phyloP scores from a whole-genome alignment of 2,797 vertebrate genomes.

The Anguilla anguilla region DNA sequence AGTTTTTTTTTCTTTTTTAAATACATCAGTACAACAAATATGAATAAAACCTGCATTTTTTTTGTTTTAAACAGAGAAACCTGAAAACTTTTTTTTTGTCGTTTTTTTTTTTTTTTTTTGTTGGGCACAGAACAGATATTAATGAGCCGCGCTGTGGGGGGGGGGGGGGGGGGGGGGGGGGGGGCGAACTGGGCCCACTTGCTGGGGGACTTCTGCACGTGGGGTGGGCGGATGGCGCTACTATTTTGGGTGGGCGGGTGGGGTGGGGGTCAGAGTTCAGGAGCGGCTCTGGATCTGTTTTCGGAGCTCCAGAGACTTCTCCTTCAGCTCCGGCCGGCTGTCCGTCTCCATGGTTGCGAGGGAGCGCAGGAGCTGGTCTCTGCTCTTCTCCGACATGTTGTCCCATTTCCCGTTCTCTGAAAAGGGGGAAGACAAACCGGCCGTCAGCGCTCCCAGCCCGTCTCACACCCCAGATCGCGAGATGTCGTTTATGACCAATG shows the following conservation, averaged over 20 bases:
- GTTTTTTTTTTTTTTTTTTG: background rate
- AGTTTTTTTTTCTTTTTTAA: constrained; percentile 3
- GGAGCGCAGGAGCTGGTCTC: constrained; percentile 83
- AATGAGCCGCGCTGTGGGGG: constrained; percentile 13
- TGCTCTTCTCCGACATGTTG: constrained; percentile 83
- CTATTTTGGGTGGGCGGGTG: too few relatives aligned
- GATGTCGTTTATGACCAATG: background rate
- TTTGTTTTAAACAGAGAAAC: constrained; percentile 1
- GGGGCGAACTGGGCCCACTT: background rate
- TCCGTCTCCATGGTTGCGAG: constrained; percentile 89
- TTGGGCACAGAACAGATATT: constrained; percentile 19
- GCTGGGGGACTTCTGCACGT: background rate
- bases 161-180: background rate
- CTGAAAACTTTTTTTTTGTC: constrained; percentile 2
- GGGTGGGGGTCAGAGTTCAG: constrained; percentile 60
- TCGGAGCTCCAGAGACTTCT: constrained; percentile 88
- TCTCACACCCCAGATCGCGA: background rate
- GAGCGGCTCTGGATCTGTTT: constrained; percentile 90
- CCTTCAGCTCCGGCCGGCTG: constrained; percentile 87
- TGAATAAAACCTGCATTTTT: constrained; percentile 25
- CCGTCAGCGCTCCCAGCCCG: background rate
- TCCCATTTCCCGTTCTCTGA: constrained; percentile 89
- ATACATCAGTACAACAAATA: constrained; percentile 31
- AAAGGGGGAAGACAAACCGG: background rate
- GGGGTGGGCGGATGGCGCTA: background rate